phyloP scores from a whole-genome alignment of 2,113 vertebrate genomes.

The Mobula birostris region DNA sequence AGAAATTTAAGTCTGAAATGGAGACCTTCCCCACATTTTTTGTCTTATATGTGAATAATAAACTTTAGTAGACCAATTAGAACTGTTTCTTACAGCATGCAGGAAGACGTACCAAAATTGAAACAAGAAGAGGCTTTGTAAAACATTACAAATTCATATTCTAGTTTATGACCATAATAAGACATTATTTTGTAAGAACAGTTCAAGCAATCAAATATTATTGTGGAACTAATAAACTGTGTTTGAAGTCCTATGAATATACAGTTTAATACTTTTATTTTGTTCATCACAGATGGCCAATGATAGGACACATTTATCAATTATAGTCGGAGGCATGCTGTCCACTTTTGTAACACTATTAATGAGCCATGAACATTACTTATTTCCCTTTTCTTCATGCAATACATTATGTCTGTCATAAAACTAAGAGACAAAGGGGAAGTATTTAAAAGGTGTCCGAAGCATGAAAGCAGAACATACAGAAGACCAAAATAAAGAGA shows the following conservation, averaged over 20 bases:
- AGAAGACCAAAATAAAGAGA: not conserved
- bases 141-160: not conserved
- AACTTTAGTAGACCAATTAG: not conserved
- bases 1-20: not conserved
- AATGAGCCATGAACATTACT: not conserved
- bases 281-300: not conserved
- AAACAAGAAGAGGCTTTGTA: not conserved
- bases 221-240: not conserved
- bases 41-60: not conserved
- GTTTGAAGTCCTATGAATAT: not conserved
- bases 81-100: not conserved
- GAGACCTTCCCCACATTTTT: not conserved
- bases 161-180: not conserved
- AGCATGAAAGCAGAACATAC: not conserved
- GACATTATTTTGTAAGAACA: not conserved
- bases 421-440: not conserved
- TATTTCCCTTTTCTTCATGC: not conserved
- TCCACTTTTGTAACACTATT: not conserved
- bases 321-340: not conserved
- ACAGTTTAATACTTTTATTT: not conserved
- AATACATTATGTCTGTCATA: not conserved
- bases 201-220: not conserved
- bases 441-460: not conserved
- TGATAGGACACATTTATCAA: not conserved
- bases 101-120: not conserved